These are phyloP conservation scores for Myotis yumanensis DNA, from an alignment of 2,113 vertebrate genomes.

Conservation along the genomic window DNA sequence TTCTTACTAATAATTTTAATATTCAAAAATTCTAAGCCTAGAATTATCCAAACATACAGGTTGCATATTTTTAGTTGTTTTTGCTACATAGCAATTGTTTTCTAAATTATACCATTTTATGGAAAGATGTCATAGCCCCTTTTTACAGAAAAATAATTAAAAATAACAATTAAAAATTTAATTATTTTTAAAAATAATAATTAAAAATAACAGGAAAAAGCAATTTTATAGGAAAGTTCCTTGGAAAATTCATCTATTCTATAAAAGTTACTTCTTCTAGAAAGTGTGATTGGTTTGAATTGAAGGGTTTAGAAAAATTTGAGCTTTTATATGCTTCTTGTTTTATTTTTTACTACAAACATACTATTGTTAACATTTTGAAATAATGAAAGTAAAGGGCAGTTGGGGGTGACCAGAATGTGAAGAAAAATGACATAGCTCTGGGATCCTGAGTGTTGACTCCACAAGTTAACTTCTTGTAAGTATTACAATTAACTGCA, in stretches of 20 bases:
- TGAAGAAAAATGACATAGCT: neutral
- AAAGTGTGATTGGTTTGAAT: neutral
- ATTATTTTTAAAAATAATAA: too few species aligned
- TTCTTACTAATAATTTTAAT: neutral
- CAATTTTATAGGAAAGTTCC: neutral
- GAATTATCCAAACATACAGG: neutral
- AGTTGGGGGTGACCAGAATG: neutral
- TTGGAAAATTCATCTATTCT: neutral
- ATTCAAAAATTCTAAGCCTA: neutral
- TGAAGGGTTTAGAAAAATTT: neutral
- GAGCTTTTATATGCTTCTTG: neutral
- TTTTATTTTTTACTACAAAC: neutral
- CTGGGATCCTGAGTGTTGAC: neutral
- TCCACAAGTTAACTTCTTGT: neutral
- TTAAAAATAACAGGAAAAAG: neutral
- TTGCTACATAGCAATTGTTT: neutral
- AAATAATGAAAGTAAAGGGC: neutral
- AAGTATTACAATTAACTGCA: neutral
- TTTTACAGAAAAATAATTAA: neutral
- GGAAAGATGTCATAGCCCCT: neutral
- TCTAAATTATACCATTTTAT: neutral
- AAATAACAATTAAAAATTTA: too few species aligned
- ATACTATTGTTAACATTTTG: neutral
- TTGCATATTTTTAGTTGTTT: neutral
- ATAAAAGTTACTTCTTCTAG: neutral